phyloP scores from a whole-genome alignment of 2,797 vertebrate species.

The Novumbra hubbsi region DNA sequence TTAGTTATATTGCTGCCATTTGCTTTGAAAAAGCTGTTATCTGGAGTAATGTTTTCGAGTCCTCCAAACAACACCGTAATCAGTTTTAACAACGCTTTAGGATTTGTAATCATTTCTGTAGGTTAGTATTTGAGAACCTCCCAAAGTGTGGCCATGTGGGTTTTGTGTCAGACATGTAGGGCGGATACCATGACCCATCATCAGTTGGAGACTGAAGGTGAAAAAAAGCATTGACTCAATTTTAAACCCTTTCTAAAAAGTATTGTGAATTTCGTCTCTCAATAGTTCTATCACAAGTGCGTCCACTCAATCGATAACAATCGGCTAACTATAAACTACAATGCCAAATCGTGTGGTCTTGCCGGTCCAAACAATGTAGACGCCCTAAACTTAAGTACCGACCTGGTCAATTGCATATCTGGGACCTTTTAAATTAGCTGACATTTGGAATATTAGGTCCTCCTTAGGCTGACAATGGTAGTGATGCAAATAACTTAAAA shows the following conservation, averaged over 20 bases:
- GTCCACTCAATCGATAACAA: not conserved
- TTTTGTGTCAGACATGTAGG: not conserved
- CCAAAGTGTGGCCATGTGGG: not conserved
- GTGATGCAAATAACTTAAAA: not conserved
- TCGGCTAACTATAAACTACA: not conserved
- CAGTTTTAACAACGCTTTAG: not conserved
- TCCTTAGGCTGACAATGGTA: not conserved
- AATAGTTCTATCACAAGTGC: not conserved
- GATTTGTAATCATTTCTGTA: not conserved
- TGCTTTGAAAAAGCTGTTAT: not conserved
- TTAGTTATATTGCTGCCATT: not conserved
- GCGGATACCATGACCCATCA: not conserved
- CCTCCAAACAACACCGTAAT: not conserved
- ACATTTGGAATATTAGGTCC: not conserved
- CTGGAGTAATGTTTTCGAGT: not conserved
- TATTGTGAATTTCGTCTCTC: not conserved
- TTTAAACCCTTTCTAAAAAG: not conserved
- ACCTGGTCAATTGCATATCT: not conserved
- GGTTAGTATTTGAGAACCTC: not conserved
- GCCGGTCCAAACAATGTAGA: not conserved
- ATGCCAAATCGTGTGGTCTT: not conserved
- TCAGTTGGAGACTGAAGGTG: not conserved
- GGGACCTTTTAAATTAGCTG: not conserved
- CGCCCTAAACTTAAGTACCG: not conserved
- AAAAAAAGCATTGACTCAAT: not conserved